Evolutionary conservation across 2,888 invertebrate genomes (phyloP).

Genomic region (Lucinisca nassula): DNA sequence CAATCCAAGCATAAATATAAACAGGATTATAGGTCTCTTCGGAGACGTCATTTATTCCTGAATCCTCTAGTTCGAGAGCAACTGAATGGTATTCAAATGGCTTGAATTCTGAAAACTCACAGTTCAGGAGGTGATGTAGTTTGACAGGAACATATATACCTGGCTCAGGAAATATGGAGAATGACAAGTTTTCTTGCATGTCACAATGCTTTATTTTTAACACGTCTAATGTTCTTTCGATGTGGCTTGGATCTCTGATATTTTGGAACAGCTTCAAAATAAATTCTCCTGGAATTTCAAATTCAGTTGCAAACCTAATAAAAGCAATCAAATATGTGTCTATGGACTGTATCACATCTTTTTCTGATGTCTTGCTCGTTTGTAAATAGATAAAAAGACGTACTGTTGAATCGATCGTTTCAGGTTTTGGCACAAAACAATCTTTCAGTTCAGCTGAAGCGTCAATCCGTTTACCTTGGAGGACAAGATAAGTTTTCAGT

Average conservation of each 20-base stretch:
- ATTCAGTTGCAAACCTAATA: background rate
- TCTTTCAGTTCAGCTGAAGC: background rate
- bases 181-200: background rate
- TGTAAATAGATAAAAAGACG: background rate
- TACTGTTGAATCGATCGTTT: background rate
- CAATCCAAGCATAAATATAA: constrained; percentile 56
- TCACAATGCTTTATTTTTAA: constrained; percentile 6
- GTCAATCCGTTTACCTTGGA: background rate
- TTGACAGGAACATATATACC: constrained; percentile 60
- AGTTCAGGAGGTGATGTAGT: constrained; percentile 59
- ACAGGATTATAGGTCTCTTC: background rate
- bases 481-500: background rate
- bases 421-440: background rate
- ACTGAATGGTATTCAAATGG: constrained; percentile 54
- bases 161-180: constrained; percentile 46
- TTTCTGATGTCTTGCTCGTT: background rate
- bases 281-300: background rate
- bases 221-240: constrained; percentile 8
- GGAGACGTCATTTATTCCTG: background rate
- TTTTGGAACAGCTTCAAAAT: background rate
- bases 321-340: background rate
- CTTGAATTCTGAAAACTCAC: constrained; percentile 50
- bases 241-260: background rate
- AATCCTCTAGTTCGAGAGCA: constrained; percentile 46
- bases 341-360: background rate